A percentile compares a stretch with the other conserved stretches of the same genome.
These are phyloP conservation scores for Thunnus maccoyii DNA, from an alignment of 2,113 vertebrate species.

Conservation along the genomic window DNA sequence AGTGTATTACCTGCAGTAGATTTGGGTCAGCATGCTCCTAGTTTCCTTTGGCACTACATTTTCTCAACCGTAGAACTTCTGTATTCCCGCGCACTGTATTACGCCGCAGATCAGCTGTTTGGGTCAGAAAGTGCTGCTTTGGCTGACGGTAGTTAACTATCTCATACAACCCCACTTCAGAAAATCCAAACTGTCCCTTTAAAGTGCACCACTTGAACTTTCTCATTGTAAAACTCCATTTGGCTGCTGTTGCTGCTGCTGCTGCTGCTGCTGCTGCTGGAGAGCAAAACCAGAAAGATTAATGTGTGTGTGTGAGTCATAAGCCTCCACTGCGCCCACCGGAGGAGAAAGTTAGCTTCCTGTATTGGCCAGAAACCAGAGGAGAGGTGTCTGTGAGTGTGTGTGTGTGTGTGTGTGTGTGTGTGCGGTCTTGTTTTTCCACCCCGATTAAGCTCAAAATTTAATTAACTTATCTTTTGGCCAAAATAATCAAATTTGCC, in stretches of 20 bases:
- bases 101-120: too few relatives aligned
- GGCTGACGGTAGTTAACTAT: too few relatives aligned
- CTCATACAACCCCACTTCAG: too few relatives aligned
- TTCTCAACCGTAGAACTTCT: too few relatives aligned
- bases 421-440: constrained; percentile 2
- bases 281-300: constrained; percentile 46
- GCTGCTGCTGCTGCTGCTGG: constrained; percentile 22
- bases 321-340: constrained; percentile 20
- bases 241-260: constrained; percentile 2
- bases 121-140: too few relatives aligned
- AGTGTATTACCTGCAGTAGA: too few relatives aligned
- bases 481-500: background rate
- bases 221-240: constrained; percentile 34
- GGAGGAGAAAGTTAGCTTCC: constrained; percentile 59
- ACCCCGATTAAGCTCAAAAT: constrained; percentile 30
- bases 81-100: too few relatives aligned
- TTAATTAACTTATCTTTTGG: constrained; percentile 19
- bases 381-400: background rate
- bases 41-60: too few relatives aligned
- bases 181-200: too few relatives aligned
- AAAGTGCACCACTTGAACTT: background rate
- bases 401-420: constrained; percentile 6
- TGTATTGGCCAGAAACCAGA: constrained; percentile 43
- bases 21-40: too few relatives aligned
- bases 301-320: constrained; percentile 67